Evolutionary conservation across 2,888 invertebrate species (phyloP).

Genomic region (Loripinus fragilis): DNA sequence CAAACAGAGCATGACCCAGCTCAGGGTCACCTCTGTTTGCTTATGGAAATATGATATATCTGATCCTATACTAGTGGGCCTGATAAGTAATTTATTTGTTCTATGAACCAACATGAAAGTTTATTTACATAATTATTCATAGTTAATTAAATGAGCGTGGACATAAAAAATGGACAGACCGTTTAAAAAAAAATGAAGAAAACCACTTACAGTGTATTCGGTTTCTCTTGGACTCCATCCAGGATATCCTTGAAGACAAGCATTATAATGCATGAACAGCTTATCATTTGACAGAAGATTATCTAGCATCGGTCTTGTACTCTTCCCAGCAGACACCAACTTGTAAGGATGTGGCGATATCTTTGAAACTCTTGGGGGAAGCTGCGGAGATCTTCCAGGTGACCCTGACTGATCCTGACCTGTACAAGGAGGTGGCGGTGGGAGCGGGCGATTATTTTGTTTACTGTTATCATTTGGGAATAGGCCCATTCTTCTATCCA

Average conservation of each 20-base stretch:
- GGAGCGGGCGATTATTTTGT: neutral
- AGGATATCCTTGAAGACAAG: conserved; percentile 21
- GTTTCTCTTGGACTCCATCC: conserved; percentile 55
- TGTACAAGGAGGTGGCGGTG: neutral
- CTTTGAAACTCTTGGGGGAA: neutral
- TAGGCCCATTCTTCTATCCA: neutral
- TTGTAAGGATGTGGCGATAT: conserved; percentile 24
- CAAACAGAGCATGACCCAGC: no score
- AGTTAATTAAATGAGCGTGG: no score
- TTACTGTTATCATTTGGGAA: neutral
- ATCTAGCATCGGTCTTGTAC: conserved; percentile 40
- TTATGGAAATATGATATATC: no score
- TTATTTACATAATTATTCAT: no score
- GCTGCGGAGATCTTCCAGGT: neutral
- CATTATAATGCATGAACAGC: conserved; percentile 45
- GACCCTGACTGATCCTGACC: neutral
- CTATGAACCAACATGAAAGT: no score
- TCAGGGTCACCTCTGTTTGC: no score
- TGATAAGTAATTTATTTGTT: no score
- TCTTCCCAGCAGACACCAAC: conserved; percentile 44
- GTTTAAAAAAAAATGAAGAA: no score
- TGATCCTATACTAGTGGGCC: no score
- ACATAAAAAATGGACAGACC: no score
- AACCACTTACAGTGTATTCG: conserved; percentile 54
- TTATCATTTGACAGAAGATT: conserved; percentile 37